Conservation (phyloP, 2,797 vertebrate genomes). For the Betta splendens region DNA sequence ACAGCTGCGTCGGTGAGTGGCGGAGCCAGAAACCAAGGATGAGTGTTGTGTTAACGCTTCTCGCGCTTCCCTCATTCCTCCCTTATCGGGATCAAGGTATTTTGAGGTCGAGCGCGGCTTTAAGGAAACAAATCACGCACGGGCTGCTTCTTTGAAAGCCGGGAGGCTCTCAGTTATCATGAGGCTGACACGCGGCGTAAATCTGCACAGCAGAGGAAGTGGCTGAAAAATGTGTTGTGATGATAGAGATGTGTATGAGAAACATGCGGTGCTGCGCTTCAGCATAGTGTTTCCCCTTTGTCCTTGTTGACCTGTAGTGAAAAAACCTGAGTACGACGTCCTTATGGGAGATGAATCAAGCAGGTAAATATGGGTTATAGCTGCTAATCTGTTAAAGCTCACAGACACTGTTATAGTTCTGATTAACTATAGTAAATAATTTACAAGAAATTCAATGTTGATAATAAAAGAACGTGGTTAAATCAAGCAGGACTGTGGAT, state of each 20-base stretch:
- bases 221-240: conserved; percentile 13
- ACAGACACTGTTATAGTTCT: too few relatives aligned
- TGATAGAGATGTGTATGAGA: conserved; percentile 33
- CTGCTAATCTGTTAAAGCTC: not conserved
- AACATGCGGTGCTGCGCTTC: conserved; percentile 21
- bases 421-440: too few relatives aligned
- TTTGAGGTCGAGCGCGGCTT: conserved; percentile 18
- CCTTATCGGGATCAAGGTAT: conserved; percentile 29
- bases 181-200: conserved; percentile 28
- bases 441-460: too few relatives aligned
- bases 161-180: conserved; percentile 24
- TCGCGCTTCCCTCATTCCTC: conserved; percentile 1
- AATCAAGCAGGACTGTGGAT: too few relatives aligned
- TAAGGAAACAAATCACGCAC: conserved; percentile 20
- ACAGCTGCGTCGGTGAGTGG: conserved; percentile 92
- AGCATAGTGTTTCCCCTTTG: conserved; percentile 5
- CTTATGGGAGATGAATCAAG: not conserved
- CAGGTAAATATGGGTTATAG: not conserved
- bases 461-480: too few relatives aligned
- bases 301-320: conserved; percentile 2
- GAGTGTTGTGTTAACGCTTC: not conserved
- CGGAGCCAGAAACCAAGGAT: not conserved
- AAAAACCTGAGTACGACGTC: conserved; percentile 3
- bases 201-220: conserved; percentile 20
- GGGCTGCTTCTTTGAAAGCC: conserved; percentile 12